These are phyloP conservation scores for Luidia sarsii DNA, from an alignment of 53 echinoderm and acorn worm species.

Conservation along the genomic window DNA sequence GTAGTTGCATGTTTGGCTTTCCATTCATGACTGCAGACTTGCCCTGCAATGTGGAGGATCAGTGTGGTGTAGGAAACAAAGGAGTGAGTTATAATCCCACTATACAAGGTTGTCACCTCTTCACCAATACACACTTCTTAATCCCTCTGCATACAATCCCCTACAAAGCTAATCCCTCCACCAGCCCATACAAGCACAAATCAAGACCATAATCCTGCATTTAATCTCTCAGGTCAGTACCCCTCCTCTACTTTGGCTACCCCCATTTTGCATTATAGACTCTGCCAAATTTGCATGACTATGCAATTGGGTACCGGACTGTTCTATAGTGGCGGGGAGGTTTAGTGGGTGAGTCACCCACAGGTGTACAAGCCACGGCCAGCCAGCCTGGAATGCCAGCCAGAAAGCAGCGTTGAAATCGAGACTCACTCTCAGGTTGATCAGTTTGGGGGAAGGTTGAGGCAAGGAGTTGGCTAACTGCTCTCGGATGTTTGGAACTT, in stretches of 20 bases:
- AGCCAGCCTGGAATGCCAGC: too few species aligned
- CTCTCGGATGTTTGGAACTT: not conserved
- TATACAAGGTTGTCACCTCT: conserved; percentile 24
- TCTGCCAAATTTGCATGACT: conserved; percentile 20
- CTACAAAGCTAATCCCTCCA: not conserved
- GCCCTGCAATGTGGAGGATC: too few species aligned
- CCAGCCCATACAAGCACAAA: conserved; percentile 32
- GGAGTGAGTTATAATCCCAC: not conserved
- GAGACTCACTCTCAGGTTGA: not conserved
- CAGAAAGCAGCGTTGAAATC: conserved; percentile 38
- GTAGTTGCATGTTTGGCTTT: too few species aligned
- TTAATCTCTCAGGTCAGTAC: not conserved
- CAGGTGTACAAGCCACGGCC: conserved; percentile 8
- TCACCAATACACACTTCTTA: conserved; percentile 8
- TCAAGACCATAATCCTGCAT: conserved; percentile 26
- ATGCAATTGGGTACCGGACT: not conserved
- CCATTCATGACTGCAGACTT: too few species aligned
- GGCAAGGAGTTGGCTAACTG: conserved; percentile 2
- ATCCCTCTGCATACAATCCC: conserved; percentile 23
- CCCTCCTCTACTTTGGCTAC: not conserved
- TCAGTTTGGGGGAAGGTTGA: not conserved
- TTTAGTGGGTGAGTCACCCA: conserved; percentile 26
- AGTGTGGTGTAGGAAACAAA: too few species aligned
- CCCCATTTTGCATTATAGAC: conserved; percentile 20
- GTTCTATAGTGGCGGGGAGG: conserved; percentile 31